Evolutionary conservation across 2,888 invertebrate species (phyloP).

Genomic region (Atrina japonica): DNA sequence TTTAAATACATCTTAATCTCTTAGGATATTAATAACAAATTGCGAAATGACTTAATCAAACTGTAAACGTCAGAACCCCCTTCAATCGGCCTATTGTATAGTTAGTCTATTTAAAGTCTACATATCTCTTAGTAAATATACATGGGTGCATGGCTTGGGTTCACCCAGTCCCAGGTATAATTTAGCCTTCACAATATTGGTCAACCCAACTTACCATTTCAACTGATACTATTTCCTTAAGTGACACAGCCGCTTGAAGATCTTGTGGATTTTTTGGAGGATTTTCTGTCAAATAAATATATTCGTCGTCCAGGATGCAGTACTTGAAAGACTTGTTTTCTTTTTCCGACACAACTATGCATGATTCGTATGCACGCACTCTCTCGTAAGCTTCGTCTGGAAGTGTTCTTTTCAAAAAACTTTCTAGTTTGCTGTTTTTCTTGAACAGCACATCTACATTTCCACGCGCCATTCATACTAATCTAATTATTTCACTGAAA

Average conservation of each 20-base stretch:
- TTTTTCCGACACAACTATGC: slow-evolving; percentile 77
- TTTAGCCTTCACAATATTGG: no score
- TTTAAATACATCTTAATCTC: no score
- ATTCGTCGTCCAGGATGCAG: slow-evolving; percentile 77
- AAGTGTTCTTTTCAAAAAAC: slow-evolving; percentile 76
- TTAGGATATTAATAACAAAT: no score
- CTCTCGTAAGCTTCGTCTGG: slow-evolving; percentile 76
- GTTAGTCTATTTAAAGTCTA: no score
- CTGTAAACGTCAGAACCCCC: no score
- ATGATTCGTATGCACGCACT: slow-evolving; percentile 77
- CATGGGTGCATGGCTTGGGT: no score
- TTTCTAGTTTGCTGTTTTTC: slow-evolving; percentile 78
- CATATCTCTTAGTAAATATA: no score
- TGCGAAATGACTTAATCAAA: no score
- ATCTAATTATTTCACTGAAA: slow-evolving; percentile 14
- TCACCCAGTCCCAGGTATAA: no score
- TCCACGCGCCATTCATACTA: slow-evolving; percentile 68
- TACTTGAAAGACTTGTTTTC: slow-evolving; percentile 79
- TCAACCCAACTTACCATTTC: slow-evolving; percentile 76
- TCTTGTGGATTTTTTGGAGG: slow-evolving; percentile 76
- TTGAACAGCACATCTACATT: slow-evolving; percentile 67
- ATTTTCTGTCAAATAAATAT: slow-evolving; percentile 79
- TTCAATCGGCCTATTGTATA: no score
- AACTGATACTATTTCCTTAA: slow-evolving; percentile 75
- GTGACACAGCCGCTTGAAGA: slow-evolving; percentile 62